Conservation (phyloP, 2,797 vertebrate species). For the Gephyroberyx darwinii region DNA sequence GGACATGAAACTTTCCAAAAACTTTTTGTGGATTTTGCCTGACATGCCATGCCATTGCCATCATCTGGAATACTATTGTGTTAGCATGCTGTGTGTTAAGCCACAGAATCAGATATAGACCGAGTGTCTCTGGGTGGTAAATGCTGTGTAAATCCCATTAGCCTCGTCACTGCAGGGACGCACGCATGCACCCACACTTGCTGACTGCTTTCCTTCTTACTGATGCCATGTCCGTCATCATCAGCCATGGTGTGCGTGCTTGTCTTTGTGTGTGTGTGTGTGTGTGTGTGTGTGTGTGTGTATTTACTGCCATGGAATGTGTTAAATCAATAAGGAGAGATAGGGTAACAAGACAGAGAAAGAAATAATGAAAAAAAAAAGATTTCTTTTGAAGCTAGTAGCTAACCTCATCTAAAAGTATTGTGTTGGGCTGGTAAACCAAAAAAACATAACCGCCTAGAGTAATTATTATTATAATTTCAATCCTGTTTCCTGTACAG, state of each 20-base stretch:
- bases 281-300: constrained; percentile 1
- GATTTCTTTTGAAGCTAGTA: no score
- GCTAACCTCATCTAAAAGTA: no score
- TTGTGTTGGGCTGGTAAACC: no score
- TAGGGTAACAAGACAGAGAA: constrained; percentile 3
- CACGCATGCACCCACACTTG: background rate
- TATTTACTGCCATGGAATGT: constrained; percentile 1
- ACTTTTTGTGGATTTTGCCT: constrained; percentile 22
- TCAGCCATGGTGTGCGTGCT: background rate
- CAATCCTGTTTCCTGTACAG: no score
- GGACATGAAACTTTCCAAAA: constrained; percentile 29
- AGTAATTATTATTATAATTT: no score
- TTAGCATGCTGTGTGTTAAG: constrained; percentile 18
- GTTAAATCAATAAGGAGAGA: constrained; percentile 16
- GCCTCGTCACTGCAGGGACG: constrained; percentile 23
- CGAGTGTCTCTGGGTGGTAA: constrained; percentile 35
- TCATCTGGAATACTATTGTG: constrained; percentile 24
- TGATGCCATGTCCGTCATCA: no score
- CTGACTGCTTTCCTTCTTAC: background rate
- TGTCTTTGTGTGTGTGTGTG: constrained; percentile 2
- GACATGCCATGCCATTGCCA: no score
- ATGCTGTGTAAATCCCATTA: constrained; percentile 48
- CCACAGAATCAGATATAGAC: background rate
- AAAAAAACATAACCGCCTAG: no score
- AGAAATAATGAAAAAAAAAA: background rate